phyloP scores from a whole-genome alignment of 1,140 invertebrate genomes.

The Apis cerana region DNA sequence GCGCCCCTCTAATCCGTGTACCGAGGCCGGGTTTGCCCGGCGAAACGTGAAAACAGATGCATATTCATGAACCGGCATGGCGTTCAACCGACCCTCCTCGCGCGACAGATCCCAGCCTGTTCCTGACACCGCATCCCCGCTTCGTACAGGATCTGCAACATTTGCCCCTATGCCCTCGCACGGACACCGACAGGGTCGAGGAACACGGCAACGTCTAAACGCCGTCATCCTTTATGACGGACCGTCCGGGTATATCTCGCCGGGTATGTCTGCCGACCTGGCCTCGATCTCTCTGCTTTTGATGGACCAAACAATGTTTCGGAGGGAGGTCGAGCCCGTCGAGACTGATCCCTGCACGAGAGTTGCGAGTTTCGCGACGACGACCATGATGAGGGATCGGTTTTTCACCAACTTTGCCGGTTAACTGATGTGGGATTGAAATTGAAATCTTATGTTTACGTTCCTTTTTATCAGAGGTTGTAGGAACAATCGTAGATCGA shows the following conservation, averaged over 20 bases:
- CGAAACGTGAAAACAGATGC: constrained; percentile 61
- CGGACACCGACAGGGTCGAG: constrained; percentile 55
- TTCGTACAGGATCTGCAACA: constrained; percentile 40
- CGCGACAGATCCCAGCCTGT: constrained; percentile 46
- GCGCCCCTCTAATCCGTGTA: constrained; percentile 26
- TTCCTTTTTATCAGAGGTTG: too few relatives aligned
- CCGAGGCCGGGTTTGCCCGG: constrained; percentile 26
- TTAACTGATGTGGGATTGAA: too few relatives aligned
- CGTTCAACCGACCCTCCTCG: constrained; percentile 40
- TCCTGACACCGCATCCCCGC: constrained; percentile 58
- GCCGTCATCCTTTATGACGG: neutral
- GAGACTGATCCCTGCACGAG: neutral
- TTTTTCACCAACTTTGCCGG: too few relatives aligned
- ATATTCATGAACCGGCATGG: constrained; percentile 68
- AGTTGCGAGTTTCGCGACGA: too few relatives aligned
- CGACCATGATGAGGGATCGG: too few relatives aligned
- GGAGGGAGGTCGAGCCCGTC: neutral
- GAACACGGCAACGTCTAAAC: constrained; percentile 18
- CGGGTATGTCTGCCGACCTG: neutral
- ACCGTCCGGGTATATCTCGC: neutral
- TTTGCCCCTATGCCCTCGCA: constrained; percentile 60
- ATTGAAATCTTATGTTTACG: too few relatives aligned
- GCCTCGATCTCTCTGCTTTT: neutral
- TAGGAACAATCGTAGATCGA: too few relatives aligned
- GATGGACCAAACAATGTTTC: neutral